Conservation (phyloP, 1,140 invertebrate genomes). For the Melitaea cinxia region DNA sequence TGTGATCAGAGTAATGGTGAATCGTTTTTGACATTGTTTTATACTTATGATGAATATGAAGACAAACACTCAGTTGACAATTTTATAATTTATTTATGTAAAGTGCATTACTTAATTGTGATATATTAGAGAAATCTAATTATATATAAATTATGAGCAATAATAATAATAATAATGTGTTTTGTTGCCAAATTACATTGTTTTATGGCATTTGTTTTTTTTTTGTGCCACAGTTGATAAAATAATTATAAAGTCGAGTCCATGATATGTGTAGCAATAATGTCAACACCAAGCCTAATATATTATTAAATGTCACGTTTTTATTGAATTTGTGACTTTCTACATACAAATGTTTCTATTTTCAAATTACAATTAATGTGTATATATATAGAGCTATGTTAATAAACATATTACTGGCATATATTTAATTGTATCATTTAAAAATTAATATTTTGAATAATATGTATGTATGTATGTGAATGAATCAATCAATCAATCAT, state of each 20-base stretch:
- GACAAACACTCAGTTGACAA: constrained; percentile 74
- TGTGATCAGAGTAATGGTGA: constrained; percentile 75
- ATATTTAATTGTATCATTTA: constrained; percentile 50
- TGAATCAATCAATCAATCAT: no score
- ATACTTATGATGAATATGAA: constrained; percentile 63
- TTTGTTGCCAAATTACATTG: constrained; percentile 51
- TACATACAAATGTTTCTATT: constrained; percentile 78
- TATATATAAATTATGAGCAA: constrained; percentile 50
- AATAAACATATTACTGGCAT: constrained; percentile 77
- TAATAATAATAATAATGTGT: constrained; percentile 55
- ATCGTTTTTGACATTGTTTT: constrained; percentile 77
- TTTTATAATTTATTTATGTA: constrained; percentile 80
- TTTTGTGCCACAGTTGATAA: constrained; percentile 43
- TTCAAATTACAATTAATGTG: constrained; percentile 78
- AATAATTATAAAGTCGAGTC: constrained; percentile 34
- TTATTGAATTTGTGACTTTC: constrained; percentile 75
- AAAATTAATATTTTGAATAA: neutral
- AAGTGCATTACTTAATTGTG: constrained; percentile 75
- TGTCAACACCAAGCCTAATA: constrained; percentile 69
- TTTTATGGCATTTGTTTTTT: constrained; percentile 55
- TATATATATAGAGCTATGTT: constrained; percentile 80
- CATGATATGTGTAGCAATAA: constrained; percentile 51
- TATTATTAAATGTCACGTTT: constrained; percentile 65
- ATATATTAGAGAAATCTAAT: constrained; percentile 62
- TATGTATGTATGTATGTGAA: no score